A percentile compares a stretch with the other conserved stretches of the same genome.
Evolutionary conservation across 2,888 invertebrate genomes (phyloP).

Genomic region (Acrobasis suavella): DNA sequence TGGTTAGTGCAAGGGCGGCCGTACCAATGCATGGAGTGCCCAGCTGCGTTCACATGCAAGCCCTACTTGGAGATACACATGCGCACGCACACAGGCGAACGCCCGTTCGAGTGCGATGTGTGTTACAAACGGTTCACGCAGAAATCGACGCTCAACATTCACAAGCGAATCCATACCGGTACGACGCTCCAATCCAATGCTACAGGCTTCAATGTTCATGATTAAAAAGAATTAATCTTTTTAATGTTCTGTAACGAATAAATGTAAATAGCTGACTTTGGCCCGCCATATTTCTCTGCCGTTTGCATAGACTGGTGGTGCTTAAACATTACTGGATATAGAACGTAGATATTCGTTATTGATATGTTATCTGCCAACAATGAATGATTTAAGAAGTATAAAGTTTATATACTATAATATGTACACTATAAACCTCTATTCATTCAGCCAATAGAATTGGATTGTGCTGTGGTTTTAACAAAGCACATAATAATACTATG

Average conservation of each 20-base stretch:
- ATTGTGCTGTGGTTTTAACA: not conserved
- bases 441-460: conserved; percentile 3
- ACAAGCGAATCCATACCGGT: conserved; percentile 83
- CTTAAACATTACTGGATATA: too few species aligned
- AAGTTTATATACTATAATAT: too few species aligned
- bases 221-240: not conserved
- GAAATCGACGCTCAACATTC: conserved; percentile 83
- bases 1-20: conserved; percentile 80
- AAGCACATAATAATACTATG: conserved; percentile 5
- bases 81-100: conserved; percentile 82
- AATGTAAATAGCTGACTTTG: too few species aligned
- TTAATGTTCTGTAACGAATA: too few species aligned
- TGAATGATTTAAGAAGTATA: too few species aligned
- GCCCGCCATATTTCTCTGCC: too few species aligned
- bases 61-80: conserved; percentile 85
- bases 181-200: conserved; percentile 44
- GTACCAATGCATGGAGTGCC: conserved; percentile 82
- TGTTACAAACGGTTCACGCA: conserved; percentile 83
- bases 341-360: too few species aligned
- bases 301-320: too few species aligned
- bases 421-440: too few species aligned
- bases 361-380: too few species aligned
- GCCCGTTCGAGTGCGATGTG: conserved; percentile 82
- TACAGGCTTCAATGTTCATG: not conserved
- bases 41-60: conserved; percentile 83